These are phyloP conservation scores for Albula goreensis DNA, from an alignment of 2,113 vertebrate genomes.

Conservation along the genomic window DNA sequence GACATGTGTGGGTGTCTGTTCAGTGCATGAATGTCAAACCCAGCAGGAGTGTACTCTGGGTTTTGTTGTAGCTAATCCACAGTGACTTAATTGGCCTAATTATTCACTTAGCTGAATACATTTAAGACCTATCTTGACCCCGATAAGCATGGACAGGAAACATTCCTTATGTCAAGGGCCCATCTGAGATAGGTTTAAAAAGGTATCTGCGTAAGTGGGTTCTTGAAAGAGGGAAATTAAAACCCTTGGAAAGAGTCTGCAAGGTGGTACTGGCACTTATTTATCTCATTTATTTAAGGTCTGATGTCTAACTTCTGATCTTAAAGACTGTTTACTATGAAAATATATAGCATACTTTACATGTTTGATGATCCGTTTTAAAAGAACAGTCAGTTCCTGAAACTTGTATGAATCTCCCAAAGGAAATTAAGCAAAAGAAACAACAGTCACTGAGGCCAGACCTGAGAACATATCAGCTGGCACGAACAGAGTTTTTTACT, in stretches of 20 bases:
- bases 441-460: neutral
- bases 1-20: slow-evolving; percentile 10
- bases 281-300: neutral
- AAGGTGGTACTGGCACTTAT: no score
- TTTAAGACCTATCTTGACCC: slow-evolving; percentile 20
- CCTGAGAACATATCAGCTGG: no score
- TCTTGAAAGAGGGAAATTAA: neutral
- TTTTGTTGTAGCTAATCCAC: slow-evolving; percentile 37
- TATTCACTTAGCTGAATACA: slow-evolving; percentile 37
- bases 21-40: neutral
- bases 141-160: neutral
- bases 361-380: no score
- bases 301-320: no score
- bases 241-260: neutral
- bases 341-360: no score
- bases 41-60: slow-evolving; percentile 13
- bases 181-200: neutral
- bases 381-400: no score
- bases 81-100: slow-evolving; percentile 28
- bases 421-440: neutral
- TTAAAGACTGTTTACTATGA: neutral
- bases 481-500: no score
- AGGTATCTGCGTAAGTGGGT: neutral
- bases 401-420: no score
- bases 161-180: neutral